Percentiles rank a stretch among this genome's conserved stretches.
These are phyloP conservation scores for Parotia lawesii DNA, from an alignment of 2,113 vertebrate genomes.

Conservation along the genomic window DNA sequence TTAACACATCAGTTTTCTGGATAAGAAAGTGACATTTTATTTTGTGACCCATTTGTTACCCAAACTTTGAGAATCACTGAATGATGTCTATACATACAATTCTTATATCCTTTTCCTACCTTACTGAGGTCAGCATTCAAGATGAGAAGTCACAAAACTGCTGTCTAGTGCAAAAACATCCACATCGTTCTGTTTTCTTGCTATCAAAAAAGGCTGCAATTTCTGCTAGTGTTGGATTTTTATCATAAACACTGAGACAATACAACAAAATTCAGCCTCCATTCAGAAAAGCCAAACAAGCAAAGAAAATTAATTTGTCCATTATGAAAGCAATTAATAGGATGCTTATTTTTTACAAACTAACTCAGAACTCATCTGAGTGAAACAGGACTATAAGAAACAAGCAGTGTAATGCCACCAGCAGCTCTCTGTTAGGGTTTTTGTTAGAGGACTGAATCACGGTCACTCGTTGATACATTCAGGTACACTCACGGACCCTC, in stretches of 20 bases:
- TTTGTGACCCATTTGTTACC: neutral
- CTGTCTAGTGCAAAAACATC: neutral
- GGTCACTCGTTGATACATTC: accelerated
- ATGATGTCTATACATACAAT: neutral
- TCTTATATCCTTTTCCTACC: neutral
- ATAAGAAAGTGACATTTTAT: neutral
- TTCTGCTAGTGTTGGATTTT: neutral
- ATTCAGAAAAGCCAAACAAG: neutral
- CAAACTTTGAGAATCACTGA: neutral
- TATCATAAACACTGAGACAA: neutral
- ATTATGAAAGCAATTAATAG: neutral
- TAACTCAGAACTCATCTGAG: neutral
- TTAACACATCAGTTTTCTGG: neutral
- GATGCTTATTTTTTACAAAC: neutral
- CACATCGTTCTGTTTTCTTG: neutral
- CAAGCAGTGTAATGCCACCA: neutral
- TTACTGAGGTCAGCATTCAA: neutral
- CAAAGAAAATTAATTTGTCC: neutral
- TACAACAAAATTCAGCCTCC: neutral
- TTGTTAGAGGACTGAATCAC: accelerated
- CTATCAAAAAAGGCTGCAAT: neutral
- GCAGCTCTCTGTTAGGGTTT: accelerated
- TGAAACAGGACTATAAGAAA: neutral
- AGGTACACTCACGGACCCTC: neutral
- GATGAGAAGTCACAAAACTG: neutral